Base-by-base conservation (phyloP, 2,113 vertebrate species). In the Hippocampus abdominalis region DNA sequence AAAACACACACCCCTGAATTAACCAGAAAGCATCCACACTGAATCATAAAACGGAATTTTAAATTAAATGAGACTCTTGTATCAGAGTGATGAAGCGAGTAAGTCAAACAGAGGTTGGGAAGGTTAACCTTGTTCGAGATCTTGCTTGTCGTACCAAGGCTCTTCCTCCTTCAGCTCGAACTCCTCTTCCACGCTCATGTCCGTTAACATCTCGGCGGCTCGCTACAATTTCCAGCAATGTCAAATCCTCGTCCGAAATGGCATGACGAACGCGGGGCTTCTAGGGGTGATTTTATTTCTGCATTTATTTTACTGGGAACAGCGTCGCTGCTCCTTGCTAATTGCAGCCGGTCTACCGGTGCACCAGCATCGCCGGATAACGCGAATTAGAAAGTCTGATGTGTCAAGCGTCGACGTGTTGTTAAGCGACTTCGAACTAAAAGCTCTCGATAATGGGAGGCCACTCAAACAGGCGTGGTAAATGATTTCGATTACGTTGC, bases 81-180 rank as follows among this genome's bases (percentile, higher is more conserved):
- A 29, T 15, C 5, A 1, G 12, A 1, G 53, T 56, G 53, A 23
- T 9, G 8, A 53, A n/a, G 15, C 9, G 51, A 13, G 3, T 56
- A 12, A 6, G 9, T 27, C 27, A 29, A 32, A 32, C 8, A 32
- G 32, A 59, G 77, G 70, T 2, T 49, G 67, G 70, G 77, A 76
- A 74, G 1, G 12, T 60, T 80, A 89, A 93, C 91, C 91, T 74
- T 89, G 87, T 69, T 93, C 90, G 63, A 93, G 90, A 84, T 92
- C 91, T 59, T 87, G 90, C 75, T 91, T 89, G 74, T 92, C 90
- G 71, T 88, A 92, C 91, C 91, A 92, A 54, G 88, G 88, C 66
- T 91, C 91, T 62, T 92, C 90, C 54, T 91, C 90, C 80, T 90
- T 92, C 20, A 92, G 80, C 56, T 93, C 91, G 72, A 92, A 93